These are phyloP conservation scores for Agriopis marginaria DNA, from an alignment of 2,888 invertebrate genomes.

Conservation along the genomic window DNA sequence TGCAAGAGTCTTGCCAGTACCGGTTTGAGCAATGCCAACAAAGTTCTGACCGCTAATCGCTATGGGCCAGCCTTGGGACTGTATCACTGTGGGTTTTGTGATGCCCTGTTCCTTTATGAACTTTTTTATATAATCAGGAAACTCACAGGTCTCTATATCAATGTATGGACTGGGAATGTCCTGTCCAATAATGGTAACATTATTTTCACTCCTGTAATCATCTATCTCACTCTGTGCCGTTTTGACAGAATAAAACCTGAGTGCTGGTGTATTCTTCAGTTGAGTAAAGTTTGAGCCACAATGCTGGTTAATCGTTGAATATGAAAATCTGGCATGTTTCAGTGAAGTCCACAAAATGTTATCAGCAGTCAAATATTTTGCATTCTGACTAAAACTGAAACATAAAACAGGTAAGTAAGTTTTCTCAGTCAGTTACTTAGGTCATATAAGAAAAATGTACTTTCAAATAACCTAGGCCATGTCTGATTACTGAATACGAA, in stretches of 20 bases:
- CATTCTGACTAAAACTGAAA: constrained; percentile 61
- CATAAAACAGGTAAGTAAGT: constrained; percentile 34
- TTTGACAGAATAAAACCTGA: constrained; percentile 65
- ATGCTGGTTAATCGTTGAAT: constrained; percentile 49
- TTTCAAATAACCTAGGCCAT: too few relatives aligned
- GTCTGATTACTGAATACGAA: too few relatives aligned
- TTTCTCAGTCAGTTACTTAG: too few relatives aligned
- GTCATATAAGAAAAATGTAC: too few relatives aligned
- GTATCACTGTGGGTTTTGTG: constrained; percentile 92
- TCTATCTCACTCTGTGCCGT: constrained; percentile 83
- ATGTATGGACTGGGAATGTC: constrained; percentile 91
- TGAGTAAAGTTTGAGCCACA: constrained; percentile 42
- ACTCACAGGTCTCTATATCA: constrained; percentile 90
- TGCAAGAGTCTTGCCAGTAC: constrained; percentile 92
- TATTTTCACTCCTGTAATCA: constrained; percentile 87
- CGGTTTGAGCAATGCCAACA: constrained; percentile 95
- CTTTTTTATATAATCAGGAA: constrained; percentile 90
- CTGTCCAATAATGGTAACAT: constrained; percentile 91
- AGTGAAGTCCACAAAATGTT: constrained; percentile 45
- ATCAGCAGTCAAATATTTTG: constrained; percentile 49
- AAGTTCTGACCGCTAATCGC: constrained; percentile 92
- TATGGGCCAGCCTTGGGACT: constrained; percentile 94
- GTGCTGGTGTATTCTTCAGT: not conserved
- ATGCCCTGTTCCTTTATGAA: constrained; percentile 88
- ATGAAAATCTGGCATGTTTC: constrained; percentile 47